Evolutionary conservation across 2,888 invertebrate genomes (phyloP), one percentile per base, ranked within the genome.

Genomic region (Nomada ferruginata): DNA sequence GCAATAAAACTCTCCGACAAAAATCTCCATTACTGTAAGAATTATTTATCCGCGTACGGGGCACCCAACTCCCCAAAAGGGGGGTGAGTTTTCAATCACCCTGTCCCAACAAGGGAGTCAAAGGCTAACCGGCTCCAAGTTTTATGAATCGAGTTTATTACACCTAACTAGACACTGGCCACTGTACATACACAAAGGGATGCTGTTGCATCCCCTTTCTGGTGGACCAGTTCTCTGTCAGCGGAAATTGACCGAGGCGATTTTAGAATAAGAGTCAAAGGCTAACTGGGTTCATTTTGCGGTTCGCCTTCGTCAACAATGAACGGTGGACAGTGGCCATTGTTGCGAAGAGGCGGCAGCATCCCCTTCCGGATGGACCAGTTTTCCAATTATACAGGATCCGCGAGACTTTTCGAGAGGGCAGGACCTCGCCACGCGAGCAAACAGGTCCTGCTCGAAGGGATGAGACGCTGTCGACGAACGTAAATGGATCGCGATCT

Each of bases 301-400:
- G 92, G 92, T 91, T 75, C 76, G 76, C 85, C 87, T 87, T 76
- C 80, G 79, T 82, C 57, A 77, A 89, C 83, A 83, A 90, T 86
- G 79, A 87, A 91, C 52, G 36, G 89, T 91, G 92, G 93, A 92
- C 92, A 91, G 82, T 88, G 91, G 89, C 72, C 86, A 91, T 89
- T 90, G 87, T 89, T 73, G 70, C 11, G 64, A 13, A 64, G 63
- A 73, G 74, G 83, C 73, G 79, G 71, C 92, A 92, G 92, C 92
- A 92, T 92, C 92, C 90, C 90, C 89, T 59, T 77, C 76, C 44
- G 76, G 79, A 84, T 92, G 93, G 92, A 92, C 93, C 93, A 91
- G 93, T 93, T 86, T 79, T 61, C 70, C 18, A 63, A 36, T 52
- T 61, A 81, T 63, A 70, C 79, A 60, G 79, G 76, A 65, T 73